Conservation (phyloP, 2,113 vertebrate species). For the Platysternon megacephalum region DNA sequence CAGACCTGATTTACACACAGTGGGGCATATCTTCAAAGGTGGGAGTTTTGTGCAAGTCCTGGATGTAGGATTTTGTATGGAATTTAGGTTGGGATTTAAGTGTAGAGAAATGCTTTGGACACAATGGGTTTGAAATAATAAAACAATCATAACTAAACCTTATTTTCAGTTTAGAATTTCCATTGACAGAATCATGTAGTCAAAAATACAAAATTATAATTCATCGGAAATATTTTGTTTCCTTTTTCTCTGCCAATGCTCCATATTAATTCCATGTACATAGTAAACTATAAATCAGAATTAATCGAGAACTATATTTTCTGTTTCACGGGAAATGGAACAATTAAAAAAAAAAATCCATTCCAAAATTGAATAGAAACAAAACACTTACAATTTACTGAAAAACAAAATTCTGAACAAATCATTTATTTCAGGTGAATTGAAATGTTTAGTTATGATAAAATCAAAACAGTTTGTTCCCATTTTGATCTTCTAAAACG, state of each 20-base stretch:
- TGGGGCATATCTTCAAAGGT: not conserved
- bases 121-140: constrained; percentile 41
- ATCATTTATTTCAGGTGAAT: not conserved
- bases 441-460: not conserved
- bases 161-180: constrained; percentile 49
- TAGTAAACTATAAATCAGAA: constrained; percentile 34
- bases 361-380: not conserved
- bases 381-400: not conserved
- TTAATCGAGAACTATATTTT: not conserved
- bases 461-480: not conserved
- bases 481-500: not conserved
- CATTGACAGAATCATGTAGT: constrained; percentile 33
- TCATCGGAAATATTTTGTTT: constrained; percentile 50
- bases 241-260: constrained; percentile 19
- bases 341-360: not conserved
- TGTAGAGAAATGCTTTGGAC: constrained; percentile 39
- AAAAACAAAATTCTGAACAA: not conserved
- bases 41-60: not conserved
- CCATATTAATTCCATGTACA: not conserved
- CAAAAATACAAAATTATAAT: constrained; percentile 10
- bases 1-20: not conserved
- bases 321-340: not conserved
- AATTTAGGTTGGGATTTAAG: not conserved
- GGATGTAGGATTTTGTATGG: not conserved
- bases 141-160: constrained; percentile 20